These are phyloP conservation scores for Laticauda laticaudata DNA, from an alignment of 2,113 vertebrate species.

Conservation along the genomic window DNA sequence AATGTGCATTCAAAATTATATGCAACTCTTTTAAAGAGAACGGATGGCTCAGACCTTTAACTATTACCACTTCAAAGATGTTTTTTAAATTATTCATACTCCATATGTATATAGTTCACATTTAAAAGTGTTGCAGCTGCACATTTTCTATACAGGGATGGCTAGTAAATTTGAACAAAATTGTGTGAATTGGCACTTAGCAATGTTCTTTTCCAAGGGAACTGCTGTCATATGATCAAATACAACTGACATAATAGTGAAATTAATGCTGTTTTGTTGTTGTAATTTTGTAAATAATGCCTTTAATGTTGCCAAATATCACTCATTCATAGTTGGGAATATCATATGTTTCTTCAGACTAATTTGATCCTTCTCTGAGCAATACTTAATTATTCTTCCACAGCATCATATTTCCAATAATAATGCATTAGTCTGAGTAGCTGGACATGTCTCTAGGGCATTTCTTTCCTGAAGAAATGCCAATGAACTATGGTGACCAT, in stretches of 20 bases:
- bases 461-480: conserved; percentile 27
- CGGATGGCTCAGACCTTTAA: background rate
- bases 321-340: background rate
- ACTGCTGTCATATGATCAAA: background rate
- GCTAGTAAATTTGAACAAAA: background rate
- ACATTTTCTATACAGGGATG: background rate
- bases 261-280: background rate
- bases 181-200: background rate
- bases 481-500: conserved; percentile 29
- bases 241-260: background rate
- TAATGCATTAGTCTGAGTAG: conserved; percentile 35
- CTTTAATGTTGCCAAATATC: conserved; percentile 10
- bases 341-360: background rate
- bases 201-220: background rate
- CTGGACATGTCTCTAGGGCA: conserved; percentile 23
- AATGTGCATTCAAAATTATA: background rate
- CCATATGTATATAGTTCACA: background rate
- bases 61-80: background rate
- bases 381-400: conserved; percentile 40
- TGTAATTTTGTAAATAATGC: conserved; percentile 4
- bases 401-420: conserved; percentile 29
- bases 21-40: background rate
- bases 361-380: conserved; percentile 34
- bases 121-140: background rate
- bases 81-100: background rate